phyloP scores from a whole-genome alignment of 64 coral and sea anemone species.

The Platygyra sinensis region DNA sequence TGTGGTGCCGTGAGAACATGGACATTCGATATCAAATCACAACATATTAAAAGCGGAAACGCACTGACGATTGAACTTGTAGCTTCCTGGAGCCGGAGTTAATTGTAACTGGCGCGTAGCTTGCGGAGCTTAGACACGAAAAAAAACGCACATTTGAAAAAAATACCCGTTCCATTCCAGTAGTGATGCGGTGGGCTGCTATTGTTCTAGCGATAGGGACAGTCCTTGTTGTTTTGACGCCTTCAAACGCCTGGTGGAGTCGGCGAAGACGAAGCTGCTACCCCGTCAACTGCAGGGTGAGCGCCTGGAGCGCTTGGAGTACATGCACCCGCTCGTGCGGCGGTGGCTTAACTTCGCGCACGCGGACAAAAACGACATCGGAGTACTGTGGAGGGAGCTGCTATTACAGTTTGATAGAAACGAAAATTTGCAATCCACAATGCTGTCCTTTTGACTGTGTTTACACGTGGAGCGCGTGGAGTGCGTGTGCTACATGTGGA shows the following conservation, averaged over 20 bases:
- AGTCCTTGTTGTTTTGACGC: neutral
- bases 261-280: slow-evolving; percentile 33
- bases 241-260: neutral
- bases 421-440: slow-evolving; percentile 16
- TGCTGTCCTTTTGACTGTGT: slow-evolving; percentile 64
- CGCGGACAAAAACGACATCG: neutral
- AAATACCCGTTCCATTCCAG: neutral
- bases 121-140: too few species aligned
- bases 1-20: too few species aligned
- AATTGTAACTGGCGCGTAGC: too few species aligned
- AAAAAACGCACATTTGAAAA: neutral
- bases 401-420: neutral
- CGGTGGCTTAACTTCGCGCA: slow-evolving; percentile 1
- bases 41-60: too few species aligned
- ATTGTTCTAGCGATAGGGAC: neutral
- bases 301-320: slow-evolving; percentile 51
- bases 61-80: too few species aligned
- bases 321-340: slow-evolving; percentile 42
- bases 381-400: slow-evolving; percentile 59
- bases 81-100: too few species aligned
- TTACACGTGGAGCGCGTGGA: slow-evolving; percentile 59
- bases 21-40: too few species aligned
- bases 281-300: slow-evolving; percentile 32
- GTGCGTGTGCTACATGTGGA: slow-evolving; percentile 56
- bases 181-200: neutral